Evolutionary conservation across 2,888 invertebrate genomes (phyloP).

Genomic region (Notodonta dromedarius): DNA sequence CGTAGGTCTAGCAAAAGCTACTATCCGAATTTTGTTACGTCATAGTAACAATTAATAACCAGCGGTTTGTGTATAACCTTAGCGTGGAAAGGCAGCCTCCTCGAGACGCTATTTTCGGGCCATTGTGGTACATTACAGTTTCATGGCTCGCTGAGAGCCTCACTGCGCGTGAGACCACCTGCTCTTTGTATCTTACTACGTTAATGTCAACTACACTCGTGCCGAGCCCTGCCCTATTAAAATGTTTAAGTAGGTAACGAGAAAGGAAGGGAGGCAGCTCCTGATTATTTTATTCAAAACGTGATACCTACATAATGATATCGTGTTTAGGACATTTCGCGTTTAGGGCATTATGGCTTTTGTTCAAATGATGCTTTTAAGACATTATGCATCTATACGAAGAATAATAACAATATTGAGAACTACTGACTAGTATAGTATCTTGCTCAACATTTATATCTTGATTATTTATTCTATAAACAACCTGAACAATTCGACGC

Average conservation of each 20-base stretch:
- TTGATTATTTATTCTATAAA: no score
- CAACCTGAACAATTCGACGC: no score
- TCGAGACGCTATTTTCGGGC: neutral
- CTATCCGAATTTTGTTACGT: neutral
- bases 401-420: no score
- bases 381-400: no score
- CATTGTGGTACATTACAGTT: conserved; percentile 7
- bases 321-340: no score
- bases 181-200: neutral
- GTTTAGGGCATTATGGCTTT: no score
- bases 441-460: no score
- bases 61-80: neutral
- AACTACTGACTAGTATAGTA: no score
- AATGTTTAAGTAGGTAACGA: neutral
- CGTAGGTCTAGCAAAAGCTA: no score
- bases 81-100: neutral
- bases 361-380: no score
- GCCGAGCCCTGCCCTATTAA: neutral
- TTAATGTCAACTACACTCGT: neutral
- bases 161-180: neutral
- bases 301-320: no score
- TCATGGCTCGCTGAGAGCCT: conserved; percentile 3
- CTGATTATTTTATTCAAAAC: neutral
- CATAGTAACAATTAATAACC: neutral
- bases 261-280: neutral